These are phyloP conservation scores for Eubucco bourcierii DNA, from an alignment of 2,113 vertebrate genomes.

Conservation along the genomic window DNA sequence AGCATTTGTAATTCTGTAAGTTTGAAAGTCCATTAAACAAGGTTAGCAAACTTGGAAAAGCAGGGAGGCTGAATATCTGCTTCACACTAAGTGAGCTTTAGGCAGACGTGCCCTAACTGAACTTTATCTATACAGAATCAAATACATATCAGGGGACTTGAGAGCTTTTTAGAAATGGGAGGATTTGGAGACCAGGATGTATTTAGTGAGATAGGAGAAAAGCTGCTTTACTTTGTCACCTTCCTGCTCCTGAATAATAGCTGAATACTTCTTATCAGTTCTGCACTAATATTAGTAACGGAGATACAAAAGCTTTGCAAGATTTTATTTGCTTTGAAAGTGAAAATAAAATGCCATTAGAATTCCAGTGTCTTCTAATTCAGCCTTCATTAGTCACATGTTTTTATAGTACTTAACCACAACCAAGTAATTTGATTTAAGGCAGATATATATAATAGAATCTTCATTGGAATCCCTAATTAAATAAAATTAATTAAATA, in stretches of 20 bases:
- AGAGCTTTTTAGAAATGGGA: background rate
- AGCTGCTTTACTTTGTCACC: background rate
- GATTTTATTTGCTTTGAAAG: background rate
- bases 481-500: background rate
- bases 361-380: background rate
- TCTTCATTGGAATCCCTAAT: background rate
- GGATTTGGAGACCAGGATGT: background rate
- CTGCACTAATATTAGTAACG: background rate
- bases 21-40: background rate
- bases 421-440: background rate
- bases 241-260: background rate
- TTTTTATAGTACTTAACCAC: background rate
- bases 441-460: background rate
- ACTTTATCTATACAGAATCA: background rate
- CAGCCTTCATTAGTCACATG: background rate
- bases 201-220: conserved; percentile 1
- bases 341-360: background rate
- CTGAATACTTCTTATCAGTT: background rate
- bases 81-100: too few relatives aligned
- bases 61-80: too few relatives aligned
- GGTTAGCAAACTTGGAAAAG: too few relatives aligned
- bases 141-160: background rate
- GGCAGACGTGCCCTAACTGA: background rate
- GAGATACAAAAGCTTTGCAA: background rate
- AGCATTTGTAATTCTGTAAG: background rate